A percentile compares a stretch with the other conserved stretches of the same genome.
Evolutionary conservation across 2,888 invertebrate genomes (phyloP).

Genomic region (Leucoma salicis): DNA sequence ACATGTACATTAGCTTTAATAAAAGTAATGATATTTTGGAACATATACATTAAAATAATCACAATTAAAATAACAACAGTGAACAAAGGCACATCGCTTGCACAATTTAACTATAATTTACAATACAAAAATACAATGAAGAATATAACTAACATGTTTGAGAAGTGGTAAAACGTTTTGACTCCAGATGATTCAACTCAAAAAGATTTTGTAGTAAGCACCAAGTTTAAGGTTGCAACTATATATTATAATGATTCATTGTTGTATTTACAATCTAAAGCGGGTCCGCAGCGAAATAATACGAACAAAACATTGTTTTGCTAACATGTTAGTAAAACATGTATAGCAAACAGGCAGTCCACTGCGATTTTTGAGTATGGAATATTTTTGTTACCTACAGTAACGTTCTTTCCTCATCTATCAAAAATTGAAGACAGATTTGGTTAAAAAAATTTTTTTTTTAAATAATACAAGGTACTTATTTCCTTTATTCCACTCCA

Average conservation of each 20-base stretch:
- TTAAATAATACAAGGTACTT: no score
- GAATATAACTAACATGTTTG: conserved; percentile 13
- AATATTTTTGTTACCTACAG: no score
- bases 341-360: no score
- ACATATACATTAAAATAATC: conserved; percentile 10
- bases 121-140: conserved; percentile 2
- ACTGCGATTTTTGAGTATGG: no score
- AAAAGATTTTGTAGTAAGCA: neutral
- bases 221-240: neutral
- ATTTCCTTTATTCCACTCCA: no score
- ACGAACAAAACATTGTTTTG: no score
- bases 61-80: conserved; percentile 18
- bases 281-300: no score
- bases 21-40: conserved; percentile 18
- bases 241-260: no score
- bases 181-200: conserved; percentile 27
- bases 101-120: conserved; percentile 7
- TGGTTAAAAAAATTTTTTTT: neutral
- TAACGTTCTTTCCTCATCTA: no score
- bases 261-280: no score
- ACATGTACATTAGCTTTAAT: conserved; percentile 41
- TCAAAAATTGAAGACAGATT: no score
- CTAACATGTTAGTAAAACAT: no score
- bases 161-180: conserved; percentile 14
- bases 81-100: conserved; percentile 16